phyloP scores from a whole-genome alignment of 2,797 vertebrate genomes.

The Xerus rutilus region DNA sequence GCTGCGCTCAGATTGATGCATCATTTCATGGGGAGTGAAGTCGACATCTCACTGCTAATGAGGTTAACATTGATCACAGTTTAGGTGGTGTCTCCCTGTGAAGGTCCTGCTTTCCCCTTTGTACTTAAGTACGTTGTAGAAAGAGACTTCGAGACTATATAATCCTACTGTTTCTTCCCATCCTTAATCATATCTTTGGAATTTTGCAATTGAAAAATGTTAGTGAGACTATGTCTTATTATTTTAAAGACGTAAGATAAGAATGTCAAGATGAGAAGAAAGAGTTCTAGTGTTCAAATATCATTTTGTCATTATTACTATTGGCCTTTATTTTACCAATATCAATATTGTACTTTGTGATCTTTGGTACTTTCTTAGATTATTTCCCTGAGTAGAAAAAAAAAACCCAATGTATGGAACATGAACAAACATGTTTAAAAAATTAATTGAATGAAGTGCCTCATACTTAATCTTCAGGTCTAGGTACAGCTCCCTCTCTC shows the following conservation, averaged over 20 bases:
- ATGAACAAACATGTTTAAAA: background rate
- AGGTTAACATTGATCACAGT: background rate
- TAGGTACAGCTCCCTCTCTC: background rate
- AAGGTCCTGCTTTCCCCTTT: background rate
- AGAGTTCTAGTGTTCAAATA: background rate
- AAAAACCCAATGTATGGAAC: background rate
- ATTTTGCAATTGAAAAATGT: conserved; percentile 27
- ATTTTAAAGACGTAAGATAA: background rate
- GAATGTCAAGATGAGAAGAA: background rate
- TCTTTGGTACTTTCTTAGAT: background rate
- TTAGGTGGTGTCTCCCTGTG: background rate
- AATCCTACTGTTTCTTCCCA: background rate
- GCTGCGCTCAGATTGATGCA: accelerated
- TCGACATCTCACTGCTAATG: background rate
- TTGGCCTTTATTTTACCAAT: background rate
- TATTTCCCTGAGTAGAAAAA: background rate
- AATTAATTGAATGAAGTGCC: background rate
- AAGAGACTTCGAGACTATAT: background rate
- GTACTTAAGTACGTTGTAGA: background rate
- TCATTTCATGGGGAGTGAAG: background rate
- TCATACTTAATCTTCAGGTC: background rate
- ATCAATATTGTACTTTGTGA: background rate
- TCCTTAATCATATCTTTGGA: background rate
- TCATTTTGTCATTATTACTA: background rate
- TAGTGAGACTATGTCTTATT: background rate